Percentiles rank a stretch among this genome's conserved stretches.
These are phyloP conservation scores for Crotalus helleri DNA, from an alignment of 2,113 vertebrate species.

Conservation along the genomic window DNA sequence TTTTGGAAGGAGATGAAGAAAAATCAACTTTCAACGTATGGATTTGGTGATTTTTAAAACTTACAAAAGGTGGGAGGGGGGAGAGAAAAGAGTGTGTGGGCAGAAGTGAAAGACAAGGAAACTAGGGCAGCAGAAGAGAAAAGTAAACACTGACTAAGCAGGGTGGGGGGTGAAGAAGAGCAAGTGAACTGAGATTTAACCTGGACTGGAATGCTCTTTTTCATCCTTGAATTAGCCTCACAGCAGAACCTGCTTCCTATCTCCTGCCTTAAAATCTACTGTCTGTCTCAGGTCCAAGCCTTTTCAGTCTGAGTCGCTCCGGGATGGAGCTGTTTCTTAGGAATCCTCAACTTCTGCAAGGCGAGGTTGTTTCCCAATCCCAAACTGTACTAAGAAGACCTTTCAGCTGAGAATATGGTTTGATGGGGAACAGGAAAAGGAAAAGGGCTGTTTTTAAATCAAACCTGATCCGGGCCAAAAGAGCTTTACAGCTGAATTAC, in stretches of 20 bases:
- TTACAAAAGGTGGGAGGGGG: background rate
- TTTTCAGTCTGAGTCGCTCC: background rate
- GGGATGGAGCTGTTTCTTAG: background rate
- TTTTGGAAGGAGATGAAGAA: too few relatives aligned
- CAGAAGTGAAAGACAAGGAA: background rate
- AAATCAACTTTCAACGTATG: too few relatives aligned
- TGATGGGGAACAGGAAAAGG: background rate
- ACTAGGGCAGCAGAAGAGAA: background rate
- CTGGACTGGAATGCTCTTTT: background rate
- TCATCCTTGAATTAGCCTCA: background rate
- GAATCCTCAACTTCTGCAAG: background rate
- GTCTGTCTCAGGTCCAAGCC: background rate
- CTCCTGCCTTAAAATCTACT: background rate
- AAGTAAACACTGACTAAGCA: background rate
- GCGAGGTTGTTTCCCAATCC: background rate
- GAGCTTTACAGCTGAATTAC: background rate
- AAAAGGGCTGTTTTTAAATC: background rate
- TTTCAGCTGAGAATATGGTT: background rate
- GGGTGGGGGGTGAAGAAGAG: background rate
- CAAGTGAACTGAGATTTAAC: background rate
- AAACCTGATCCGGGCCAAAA: background rate
- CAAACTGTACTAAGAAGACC: background rate
- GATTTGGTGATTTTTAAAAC: background rate
- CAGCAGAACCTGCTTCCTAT: background rate
- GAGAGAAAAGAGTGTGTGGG: background rate